A percentile compares a stretch with the other conserved stretches of the same genome.
These are phyloP conservation scores for Latrodectus geometricus DNA, from an alignment of 1,140 invertebrate genomes.

Conservation along the genomic window DNA sequence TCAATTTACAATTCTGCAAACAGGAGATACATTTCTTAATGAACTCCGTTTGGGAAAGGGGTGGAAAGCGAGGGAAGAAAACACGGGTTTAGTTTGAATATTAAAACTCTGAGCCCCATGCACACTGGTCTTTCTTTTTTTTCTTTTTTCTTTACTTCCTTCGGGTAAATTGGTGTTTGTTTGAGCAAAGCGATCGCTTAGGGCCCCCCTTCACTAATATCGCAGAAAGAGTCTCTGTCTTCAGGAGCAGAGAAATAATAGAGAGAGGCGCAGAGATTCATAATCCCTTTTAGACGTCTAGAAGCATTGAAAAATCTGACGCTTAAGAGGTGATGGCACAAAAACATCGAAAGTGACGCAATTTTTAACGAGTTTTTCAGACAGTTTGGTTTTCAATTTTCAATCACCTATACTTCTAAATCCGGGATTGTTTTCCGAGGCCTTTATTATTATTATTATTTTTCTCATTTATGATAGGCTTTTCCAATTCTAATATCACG, in stretches of 20 bases:
- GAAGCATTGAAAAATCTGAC: slow-evolving; percentile 10
- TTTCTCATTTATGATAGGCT: too few species aligned
- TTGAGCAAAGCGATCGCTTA: slow-evolving; percentile 49
- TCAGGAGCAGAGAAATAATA: not conserved
- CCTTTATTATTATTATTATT: not conserved
- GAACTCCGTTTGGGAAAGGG: slow-evolving; percentile 34
- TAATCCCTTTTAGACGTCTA: slow-evolving; percentile 37
- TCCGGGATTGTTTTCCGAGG: slow-evolving; percentile 24
- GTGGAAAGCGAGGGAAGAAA: slow-evolving; percentile 22
- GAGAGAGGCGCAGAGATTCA: slow-evolving; percentile 41
- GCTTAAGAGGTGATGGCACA: slow-evolving; percentile 16
- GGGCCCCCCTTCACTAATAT: slow-evolving; percentile 17
- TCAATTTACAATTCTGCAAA: slow-evolving; percentile 60
- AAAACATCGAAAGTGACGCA: not conserved
- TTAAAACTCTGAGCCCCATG: slow-evolving; percentile 34
- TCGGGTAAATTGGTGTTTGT: slow-evolving; percentile 50
- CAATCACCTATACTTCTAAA: slow-evolving; percentile 46
- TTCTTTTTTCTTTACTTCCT: slow-evolving; percentile 14
- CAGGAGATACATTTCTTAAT: slow-evolving; percentile 61
- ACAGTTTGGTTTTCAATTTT: slow-evolving; percentile 38
- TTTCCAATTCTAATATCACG: too few species aligned
- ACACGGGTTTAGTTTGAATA: slow-evolving; percentile 59
- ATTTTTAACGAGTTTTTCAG: slow-evolving; percentile 50
- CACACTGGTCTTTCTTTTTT: not conserved
- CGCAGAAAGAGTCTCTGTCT: not conserved